These are phyloP conservation scores for Diachasmimorpha longicaudata DNA, from an alignment of 1,140 invertebrate genomes.

Conservation along the genomic window DNA sequence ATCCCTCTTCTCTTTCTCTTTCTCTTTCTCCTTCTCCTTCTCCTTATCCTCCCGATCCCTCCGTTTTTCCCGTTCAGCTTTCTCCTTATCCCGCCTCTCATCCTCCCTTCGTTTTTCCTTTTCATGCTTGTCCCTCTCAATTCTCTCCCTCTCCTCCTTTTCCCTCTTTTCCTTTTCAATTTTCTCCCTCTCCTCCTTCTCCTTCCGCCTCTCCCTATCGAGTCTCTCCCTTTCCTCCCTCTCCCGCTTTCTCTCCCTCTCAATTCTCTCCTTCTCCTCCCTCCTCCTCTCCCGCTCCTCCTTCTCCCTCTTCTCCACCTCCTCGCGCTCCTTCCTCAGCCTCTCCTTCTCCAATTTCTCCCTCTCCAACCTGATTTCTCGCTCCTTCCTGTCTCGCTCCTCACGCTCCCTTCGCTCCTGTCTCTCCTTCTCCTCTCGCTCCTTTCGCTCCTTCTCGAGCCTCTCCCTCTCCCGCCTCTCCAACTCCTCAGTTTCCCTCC, in stretches of 20 bases:
- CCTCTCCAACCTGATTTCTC: slow-evolving; percentile 28
- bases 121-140: slow-evolving; percentile 37
- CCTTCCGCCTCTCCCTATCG: slow-evolving; percentile 45
- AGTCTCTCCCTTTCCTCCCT: slow-evolving; percentile 49
- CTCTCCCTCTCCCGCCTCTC: slow-evolving; percentile 51
- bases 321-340: slow-evolving; percentile 49
- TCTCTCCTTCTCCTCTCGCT: slow-evolving; percentile 53
- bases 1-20: slow-evolving; percentile 48
- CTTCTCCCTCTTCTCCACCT: slow-evolving; percentile 52
- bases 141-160: slow-evolving; percentile 58
- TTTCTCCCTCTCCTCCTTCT: slow-evolving; percentile 45
- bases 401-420: slow-evolving; percentile 58
- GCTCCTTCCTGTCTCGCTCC: slow-evolving; percentile 35
- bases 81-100: slow-evolving; percentile 44
- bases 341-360: slow-evolving; percentile 37
- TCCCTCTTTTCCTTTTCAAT: slow-evolving; percentile 53
- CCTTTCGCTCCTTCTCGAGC: slow-evolving; percentile 57
- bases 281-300: slow-evolving; percentile 48
- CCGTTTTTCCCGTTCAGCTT: slow-evolving; percentile 46
- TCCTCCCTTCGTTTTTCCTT: slow-evolving; percentile 37
- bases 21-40: slow-evolving; percentile 50
- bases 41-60: slow-evolving; percentile 54
- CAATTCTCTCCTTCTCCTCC: slow-evolving; percentile 55
- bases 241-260: slow-evolving; percentile 53
- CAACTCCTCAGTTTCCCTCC: slow-evolving; percentile 50